phyloP scores from a whole-genome alignment of 2,888 invertebrate genomes.

The Parascotia fuliginaria region DNA sequence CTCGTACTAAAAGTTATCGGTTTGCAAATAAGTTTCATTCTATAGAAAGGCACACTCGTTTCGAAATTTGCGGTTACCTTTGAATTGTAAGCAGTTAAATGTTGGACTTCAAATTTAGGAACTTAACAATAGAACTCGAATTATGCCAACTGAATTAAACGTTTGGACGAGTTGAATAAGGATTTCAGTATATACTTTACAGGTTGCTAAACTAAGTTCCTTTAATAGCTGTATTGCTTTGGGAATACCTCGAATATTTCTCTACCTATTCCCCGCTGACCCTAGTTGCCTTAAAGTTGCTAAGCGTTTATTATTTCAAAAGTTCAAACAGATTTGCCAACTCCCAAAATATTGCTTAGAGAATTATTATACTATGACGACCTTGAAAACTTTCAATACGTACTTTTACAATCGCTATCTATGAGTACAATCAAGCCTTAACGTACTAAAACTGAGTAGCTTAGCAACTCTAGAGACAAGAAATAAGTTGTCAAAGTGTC shows the following conservation, averaged over 20 bases:
- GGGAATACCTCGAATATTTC: constrained; percentile 64
- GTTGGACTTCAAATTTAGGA: constrained; percentile 81
- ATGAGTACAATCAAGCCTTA: constrained; percentile 66
- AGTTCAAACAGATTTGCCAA: constrained; percentile 28
- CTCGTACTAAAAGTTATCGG: constrained; percentile 77
- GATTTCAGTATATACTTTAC: constrained; percentile 77
- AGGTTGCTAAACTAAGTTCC: constrained; percentile 75
- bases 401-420: constrained; percentile 54
- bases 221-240: constrained; percentile 66
- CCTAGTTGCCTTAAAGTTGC: constrained; percentile 52
- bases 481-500: constrained; percentile 85
- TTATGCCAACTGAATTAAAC: constrained; percentile 82
- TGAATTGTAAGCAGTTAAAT: constrained; percentile 85
- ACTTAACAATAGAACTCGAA: constrained; percentile 83
- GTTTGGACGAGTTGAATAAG: constrained; percentile 77
- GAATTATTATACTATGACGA: constrained; percentile 29
- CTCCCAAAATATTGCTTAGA: constrained; percentile 14
- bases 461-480: constrained; percentile 78
- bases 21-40: constrained; percentile 82
- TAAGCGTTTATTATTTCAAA: constrained; percentile 34
- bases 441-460: constrained; percentile 74
- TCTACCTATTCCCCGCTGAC: constrained; percentile 47
- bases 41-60: constrained; percentile 77
- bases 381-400: constrained; percentile 39
- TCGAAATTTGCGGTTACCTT: constrained; percentile 83